Base-by-base conservation (phyloP, 2,113 vertebrate species). In the Prinia subflava region DNA sequence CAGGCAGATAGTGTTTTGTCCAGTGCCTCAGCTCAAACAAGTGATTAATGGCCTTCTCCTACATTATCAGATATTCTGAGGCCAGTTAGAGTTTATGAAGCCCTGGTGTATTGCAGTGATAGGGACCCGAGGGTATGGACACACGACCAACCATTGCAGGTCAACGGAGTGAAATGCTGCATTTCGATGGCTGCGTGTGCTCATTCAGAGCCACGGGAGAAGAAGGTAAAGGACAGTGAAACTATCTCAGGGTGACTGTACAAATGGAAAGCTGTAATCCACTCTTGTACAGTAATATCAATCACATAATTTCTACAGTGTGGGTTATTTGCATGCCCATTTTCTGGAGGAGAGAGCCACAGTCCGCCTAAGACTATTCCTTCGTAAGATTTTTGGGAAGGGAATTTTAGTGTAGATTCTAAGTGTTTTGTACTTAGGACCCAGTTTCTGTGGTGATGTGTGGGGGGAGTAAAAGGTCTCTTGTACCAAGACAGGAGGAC, bases 231-330 rank as follows among this genome's bases (percentile, higher is more conserved):
- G 27, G n/a, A 4, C 28, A 56, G 1, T 21, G 68, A 15, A 68
- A 69, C 42, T 31, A 5, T 16, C 15, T 77, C n/a, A 30, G 46
- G 11, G 30, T 39, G 21, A 35, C 63, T 42, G 27, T 70, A 55
- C n/a, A 31, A 33, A 22, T 53, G 33, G 79, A 74, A 90, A 81
- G 39, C 50, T 89, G 50, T 44, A 46, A 35, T 1, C 0, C 22
- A 5, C 14, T 49, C 17, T 60, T 76, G 31, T 27, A 0, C 24
- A 13, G 22, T 46, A 62, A 80, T 4, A 62, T 77, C 17, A 50
- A 0, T 81, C 37, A 11, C 0, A 0, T 59, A 10, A 62, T 87
- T 83, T 80, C n/a, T 55, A 9, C 0, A 0, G 12, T 6, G 6
- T 42, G 35, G 7, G 49, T 71, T 80, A 28, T 80, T 89, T 68